Conservation (phyloP, 2,797 vertebrate species). For the Muraenolepis orangiensis region DNA sequence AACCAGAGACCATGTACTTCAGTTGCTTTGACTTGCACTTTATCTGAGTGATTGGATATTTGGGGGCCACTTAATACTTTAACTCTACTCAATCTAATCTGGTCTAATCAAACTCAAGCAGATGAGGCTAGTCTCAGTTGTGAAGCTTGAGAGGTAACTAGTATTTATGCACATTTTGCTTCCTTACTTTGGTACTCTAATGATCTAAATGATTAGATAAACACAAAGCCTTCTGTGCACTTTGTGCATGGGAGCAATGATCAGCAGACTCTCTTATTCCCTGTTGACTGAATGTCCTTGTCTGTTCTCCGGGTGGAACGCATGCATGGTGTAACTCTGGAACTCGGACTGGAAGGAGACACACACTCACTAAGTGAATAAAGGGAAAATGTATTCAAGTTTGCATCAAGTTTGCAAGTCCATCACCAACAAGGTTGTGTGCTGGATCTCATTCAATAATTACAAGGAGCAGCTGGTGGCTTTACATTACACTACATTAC, state of each 20-base stretch:
- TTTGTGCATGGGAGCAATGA: background rate
- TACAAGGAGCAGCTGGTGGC: constrained; percentile 16
- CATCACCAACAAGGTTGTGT: constrained; percentile 20
- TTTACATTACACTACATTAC: constrained; percentile 22
- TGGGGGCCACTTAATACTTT: too few species aligned
- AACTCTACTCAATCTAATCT: too few species aligned
- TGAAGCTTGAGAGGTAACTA: too few species aligned
- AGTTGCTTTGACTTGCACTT: background rate
- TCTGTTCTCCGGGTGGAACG: constrained; percentile 4
- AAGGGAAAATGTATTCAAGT: constrained; percentile 10
- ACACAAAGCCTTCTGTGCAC: background rate
- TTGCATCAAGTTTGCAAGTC: constrained; percentile 19
- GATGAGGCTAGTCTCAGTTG: too few species aligned
- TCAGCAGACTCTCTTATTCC: background rate
- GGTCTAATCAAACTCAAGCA: too few species aligned
- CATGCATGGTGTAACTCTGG: background rate
- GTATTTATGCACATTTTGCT: too few species aligned
- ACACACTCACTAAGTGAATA: background rate
- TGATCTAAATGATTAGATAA: too few species aligned
- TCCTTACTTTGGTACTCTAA: too few species aligned
- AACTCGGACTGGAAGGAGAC: constrained; percentile 21
- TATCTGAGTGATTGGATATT: too few species aligned
- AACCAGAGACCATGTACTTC: background rate
- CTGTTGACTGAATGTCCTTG: background rate
- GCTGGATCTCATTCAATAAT: constrained; percentile 1